Conservation (phyloP, 2,888 invertebrate genomes). For the Ariolimax columbianus region DNA sequence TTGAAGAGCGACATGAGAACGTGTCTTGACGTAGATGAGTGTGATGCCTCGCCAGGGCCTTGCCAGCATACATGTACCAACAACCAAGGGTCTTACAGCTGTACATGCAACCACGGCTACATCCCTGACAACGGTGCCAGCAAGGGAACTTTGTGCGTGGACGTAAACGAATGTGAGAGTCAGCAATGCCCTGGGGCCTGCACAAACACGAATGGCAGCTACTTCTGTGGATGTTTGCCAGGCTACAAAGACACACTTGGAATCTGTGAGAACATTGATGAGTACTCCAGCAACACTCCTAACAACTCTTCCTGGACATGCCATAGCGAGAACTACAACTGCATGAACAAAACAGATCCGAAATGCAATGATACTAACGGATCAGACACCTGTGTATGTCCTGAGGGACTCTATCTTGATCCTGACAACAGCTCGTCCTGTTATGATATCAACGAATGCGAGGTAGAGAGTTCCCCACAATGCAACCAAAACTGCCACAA, state of each 20-base stretch:
- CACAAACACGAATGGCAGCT: not conserved
- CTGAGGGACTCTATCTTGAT: not conserved
- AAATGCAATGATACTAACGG: not conserved
- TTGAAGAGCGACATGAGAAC: not conserved
- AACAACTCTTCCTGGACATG: conserved; percentile 19
- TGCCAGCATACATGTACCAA: not conserved
- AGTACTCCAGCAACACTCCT: not conserved
- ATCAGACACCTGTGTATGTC: conserved; percentile 25
- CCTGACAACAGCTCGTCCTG: conserved; percentile 17
- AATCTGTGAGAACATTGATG: not conserved
- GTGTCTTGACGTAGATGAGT: conserved; percentile 10
- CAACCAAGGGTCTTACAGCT: not conserved
- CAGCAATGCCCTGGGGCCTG: not conserved
- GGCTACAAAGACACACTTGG: not conserved
- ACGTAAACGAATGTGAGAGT: not conserved
- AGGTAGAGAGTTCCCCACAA: not conserved
- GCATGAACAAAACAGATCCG: not conserved
- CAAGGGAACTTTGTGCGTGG: not conserved
- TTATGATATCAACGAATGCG: conserved; percentile 36
- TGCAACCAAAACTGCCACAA: conserved; percentile 36
- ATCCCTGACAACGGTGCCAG: not conserved
- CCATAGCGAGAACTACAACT: not conserved
- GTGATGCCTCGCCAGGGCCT: not conserved
- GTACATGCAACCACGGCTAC: not conserved
- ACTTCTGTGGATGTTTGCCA: not conserved